Base-by-base conservation (phyloP, 2,113 vertebrate species). In the Cinclus cinclus region DNA sequence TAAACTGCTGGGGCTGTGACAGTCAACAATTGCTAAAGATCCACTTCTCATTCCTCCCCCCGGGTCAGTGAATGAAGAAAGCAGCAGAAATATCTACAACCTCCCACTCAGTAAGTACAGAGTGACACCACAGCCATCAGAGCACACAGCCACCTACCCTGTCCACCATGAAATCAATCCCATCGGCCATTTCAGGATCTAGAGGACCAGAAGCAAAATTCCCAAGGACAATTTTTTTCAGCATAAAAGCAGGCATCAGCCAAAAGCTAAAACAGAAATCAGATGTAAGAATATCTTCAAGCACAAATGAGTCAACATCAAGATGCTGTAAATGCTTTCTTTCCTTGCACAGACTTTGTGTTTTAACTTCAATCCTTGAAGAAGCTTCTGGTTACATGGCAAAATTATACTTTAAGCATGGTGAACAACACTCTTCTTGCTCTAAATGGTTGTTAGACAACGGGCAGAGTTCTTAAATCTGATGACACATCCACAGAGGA, bases 161-260 rank as follows among this genome's bases (percentile, higher is more conserved):
- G 95, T 99, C 99, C 75, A 99, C 99, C 99, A 99, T 99, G 97
- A 99, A 99, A 96, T 99, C 99, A 60, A 99, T 99, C 35, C 99
- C 99, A 44, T 99, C 98, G 0, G 99, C 99, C 99, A 99, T 99
- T 96, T 99, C 98, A 19, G 98, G 97, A 95, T 99, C 99, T 33
- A 99, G 98, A 7, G 99, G 99, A 96, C 99, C 99, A 97, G 99
- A 99, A 7, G 99, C 98, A 94, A 99, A 99, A 97, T 99, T 99
- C 65, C 99, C 99, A 58, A 99, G 98, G 86, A 99, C 98, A 46
- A 99, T 99, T 97, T 99, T 99, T 98, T 99, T 99, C 83, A 99
- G 98, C 98, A 99, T 98, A 95, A 99, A 99, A 39, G 99, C 98
- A 71, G 99, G 99, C 99, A 99, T 99, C 89, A 99, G 95, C 99